Evolutionary conservation across 2,113 vertebrate species (phyloP).

Genomic region (Hemichromis elongatus): DNA sequence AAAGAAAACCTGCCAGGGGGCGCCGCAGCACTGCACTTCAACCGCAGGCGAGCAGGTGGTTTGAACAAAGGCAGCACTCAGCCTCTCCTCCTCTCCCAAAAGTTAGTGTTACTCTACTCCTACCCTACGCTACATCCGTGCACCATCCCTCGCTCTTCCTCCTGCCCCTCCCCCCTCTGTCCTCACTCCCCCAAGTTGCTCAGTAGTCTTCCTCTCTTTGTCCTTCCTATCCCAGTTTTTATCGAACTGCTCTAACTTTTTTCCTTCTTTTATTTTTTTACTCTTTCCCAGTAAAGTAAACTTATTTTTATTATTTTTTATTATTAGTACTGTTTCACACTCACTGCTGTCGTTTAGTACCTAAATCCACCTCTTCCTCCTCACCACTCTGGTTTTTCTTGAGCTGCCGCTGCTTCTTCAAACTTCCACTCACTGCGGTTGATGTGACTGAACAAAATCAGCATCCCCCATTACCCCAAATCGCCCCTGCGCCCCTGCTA

Average conservation of each 20-base stretch:
- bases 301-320: constrained; percentile 15
- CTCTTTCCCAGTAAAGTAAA: constrained; percentile 52
- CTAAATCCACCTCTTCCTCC: not conserved
- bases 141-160: constrained; percentile 39
- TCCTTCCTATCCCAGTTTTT: constrained; percentile 25
- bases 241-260: not conserved
- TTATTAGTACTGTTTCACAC: constrained; percentile 38
- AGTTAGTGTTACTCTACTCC: constrained; percentile 45
- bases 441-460: not conserved
- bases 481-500: not conserved
- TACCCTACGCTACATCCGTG: constrained; percentile 53
- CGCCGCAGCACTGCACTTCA: not conserved
- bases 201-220: not conserved
- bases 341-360: constrained; percentile 12
- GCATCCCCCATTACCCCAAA: not conserved
- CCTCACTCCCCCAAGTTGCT: not conserved
- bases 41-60: not conserved
- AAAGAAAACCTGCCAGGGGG: constrained; percentile 7
- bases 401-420: not conserved
- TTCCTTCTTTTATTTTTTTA: not conserved
- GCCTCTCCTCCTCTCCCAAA: not conserved
- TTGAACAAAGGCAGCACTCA: not conserved
- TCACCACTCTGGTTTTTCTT: not conserved
- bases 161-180: not conserved
- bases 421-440: not conserved